A percentile compares a stretch with the other conserved stretches of the same genome.
These are phyloP conservation scores for Crenuchus spilurus DNA, from an alignment of 2,797 vertebrate species.

Conservation along the genomic window DNA sequence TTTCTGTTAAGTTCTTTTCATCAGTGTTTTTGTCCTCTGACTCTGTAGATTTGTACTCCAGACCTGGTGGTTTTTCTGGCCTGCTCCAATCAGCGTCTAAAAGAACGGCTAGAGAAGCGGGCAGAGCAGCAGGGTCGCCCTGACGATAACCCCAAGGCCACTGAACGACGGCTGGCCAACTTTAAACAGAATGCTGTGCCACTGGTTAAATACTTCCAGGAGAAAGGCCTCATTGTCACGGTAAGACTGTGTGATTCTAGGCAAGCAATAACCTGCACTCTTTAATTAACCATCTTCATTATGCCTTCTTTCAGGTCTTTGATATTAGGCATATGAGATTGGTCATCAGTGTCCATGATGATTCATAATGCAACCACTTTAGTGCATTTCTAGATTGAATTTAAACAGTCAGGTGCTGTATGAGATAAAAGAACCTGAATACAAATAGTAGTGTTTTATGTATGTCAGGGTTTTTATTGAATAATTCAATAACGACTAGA, in stretches of 20 bases:
- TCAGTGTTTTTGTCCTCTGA: not conserved
- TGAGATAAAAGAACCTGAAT: too few species aligned
- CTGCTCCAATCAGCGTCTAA: conserved; percentile 91
- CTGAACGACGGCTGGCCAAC: conserved; percentile 92
- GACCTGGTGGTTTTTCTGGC: conserved; percentile 96
- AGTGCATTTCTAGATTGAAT: too few species aligned
- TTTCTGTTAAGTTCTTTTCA: not conserved
- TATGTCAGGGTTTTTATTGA: too few species aligned
- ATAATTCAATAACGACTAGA: too few species aligned
- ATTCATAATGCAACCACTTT: too few species aligned
- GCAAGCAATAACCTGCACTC: not conserved
- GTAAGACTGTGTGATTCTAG: conserved; percentile 72
- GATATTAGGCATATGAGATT: not conserved
- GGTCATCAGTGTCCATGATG: too few species aligned
- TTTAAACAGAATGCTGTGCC: conserved; percentile 96
- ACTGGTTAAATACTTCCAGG: conserved; percentile 96
- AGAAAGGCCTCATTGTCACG: conserved; percentile 91
- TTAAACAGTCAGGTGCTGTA: too few species aligned
- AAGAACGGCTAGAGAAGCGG: conserved; percentile 90
- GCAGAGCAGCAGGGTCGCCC: conserved; percentile 96
- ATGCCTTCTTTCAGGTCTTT: too few species aligned
- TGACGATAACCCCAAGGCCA: conserved; percentile 96
- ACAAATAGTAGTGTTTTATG: too few species aligned
- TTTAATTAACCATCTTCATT: not conserved
- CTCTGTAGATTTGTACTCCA: conserved; percentile 89